Conservation (phyloP, 2,888 invertebrate species). For the Netelia inedita region DNA sequence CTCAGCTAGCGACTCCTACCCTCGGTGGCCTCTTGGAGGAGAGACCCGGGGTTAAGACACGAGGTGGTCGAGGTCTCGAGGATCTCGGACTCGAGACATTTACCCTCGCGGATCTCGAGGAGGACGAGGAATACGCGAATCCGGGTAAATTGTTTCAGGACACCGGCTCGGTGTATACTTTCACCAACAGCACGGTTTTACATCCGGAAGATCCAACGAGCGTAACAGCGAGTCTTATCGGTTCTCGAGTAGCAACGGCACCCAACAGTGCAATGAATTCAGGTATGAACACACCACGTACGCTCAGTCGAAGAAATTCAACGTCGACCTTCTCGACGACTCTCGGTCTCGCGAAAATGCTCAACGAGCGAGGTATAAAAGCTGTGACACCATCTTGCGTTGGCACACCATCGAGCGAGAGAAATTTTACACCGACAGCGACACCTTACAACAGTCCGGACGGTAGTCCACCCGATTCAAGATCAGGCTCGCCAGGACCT, state of each 20-base stretch:
- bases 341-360: conserved; percentile 90
- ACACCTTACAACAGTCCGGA: conserved; percentile 96
- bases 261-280: conserved; percentile 83
- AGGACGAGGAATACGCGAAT: conserved; percentile 90
- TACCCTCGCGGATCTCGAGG: conserved; percentile 89
- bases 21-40: conserved; percentile 96
- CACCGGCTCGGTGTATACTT: conserved; percentile 93
- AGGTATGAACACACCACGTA: conserved; percentile 82
- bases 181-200: conserved; percentile 94
- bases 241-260: conserved; percentile 89
- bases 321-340: conserved; percentile 93
- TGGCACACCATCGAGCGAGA: conserved; percentile 88
- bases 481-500: conserved; percentile 88
- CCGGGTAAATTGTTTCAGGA: conserved; percentile 92
- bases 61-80: conserved; percentile 91
- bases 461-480: conserved; percentile 87
- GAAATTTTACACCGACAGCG: conserved; percentile 92
- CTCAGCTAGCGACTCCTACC: conserved; percentile 96
- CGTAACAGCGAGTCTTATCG: conserved; percentile 88
- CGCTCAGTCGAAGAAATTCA: conserved; percentile 91
- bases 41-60: conserved; percentile 95
- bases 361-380: conserved; percentile 92
- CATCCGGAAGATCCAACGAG: conserved; percentile 95
- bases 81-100: conserved; percentile 91
- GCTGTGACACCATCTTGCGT: conserved; percentile 90